Conservation (phyloP, 2,797 vertebrate species). For the Neopelma chrysocephalum region DNA sequence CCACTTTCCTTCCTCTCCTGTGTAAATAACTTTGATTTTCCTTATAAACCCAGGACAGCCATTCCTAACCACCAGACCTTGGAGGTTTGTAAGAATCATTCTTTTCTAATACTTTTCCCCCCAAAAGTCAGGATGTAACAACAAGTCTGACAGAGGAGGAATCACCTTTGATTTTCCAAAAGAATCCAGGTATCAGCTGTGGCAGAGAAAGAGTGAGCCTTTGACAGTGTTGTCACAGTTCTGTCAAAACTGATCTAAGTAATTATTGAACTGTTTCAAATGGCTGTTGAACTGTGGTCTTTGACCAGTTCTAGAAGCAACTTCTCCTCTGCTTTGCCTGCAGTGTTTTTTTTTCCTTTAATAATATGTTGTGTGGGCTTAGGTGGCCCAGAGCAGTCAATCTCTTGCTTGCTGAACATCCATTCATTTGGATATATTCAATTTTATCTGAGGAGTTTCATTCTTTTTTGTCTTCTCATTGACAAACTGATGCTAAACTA, state of each 20-base stretch:
- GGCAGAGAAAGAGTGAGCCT: background rate
- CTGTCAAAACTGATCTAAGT: background rate
- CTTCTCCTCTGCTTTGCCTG: background rate
- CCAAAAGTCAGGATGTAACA: background rate
- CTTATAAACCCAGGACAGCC: background rate
- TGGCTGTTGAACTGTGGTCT: background rate
- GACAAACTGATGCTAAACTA: background rate
- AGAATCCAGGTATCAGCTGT: background rate
- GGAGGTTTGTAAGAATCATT: background rate
- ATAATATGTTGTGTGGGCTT: background rate
- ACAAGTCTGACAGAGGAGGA: background rate
- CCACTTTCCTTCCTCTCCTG: background rate
- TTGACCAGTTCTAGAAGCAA: background rate
- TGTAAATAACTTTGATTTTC: background rate
- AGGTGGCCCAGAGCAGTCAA: background rate
- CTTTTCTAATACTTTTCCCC: background rate
- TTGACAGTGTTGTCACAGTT: background rate
- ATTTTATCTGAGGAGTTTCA: background rate
- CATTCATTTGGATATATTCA: background rate
- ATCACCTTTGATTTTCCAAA: background rate
- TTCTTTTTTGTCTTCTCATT: background rate
- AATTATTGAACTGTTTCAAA: background rate
- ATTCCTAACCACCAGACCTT: background rate
- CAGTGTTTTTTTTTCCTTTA: background rate
- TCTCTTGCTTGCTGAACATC: background rate